Conservation (phyloP, 2,113 vertebrate genomes). For the Epinephelus cyanopodus region DNA sequence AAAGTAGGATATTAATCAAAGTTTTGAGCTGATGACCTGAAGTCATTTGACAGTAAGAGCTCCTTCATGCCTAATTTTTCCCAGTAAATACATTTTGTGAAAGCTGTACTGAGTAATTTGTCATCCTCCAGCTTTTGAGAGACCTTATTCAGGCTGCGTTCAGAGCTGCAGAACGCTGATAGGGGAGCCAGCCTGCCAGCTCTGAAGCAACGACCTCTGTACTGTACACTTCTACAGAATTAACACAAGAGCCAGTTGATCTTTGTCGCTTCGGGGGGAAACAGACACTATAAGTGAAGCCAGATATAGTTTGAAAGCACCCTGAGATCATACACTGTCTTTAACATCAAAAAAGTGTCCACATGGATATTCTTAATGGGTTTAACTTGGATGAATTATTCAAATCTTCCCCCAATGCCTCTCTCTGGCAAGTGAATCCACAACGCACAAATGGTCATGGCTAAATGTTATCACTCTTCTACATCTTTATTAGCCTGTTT, state of each 20-base stretch:
- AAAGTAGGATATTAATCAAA: constrained; percentile 63
- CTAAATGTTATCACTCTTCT: constrained; percentile 55
- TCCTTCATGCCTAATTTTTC: constrained; percentile 12
- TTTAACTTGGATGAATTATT: constrained; percentile 82
- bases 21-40: constrained; percentile 56
- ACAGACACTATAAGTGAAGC: constrained; percentile 67
- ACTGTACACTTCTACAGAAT: constrained; percentile 71
- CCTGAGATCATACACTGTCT: constrained; percentile 80
- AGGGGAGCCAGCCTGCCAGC: constrained; percentile 29
- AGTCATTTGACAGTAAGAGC: constrained; percentile 57
- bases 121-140: constrained; percentile 49
- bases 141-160: constrained; percentile 31
- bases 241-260: constrained; percentile 76
- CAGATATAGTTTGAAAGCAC: constrained; percentile 73
- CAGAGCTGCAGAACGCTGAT: constrained; percentile 43
- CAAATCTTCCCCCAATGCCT: constrained; percentile 66
- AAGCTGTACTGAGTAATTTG: constrained; percentile 51
- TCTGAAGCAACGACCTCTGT: constrained; percentile 41
- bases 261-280: constrained; percentile 83
- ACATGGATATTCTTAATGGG: constrained; percentile 81
- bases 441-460: constrained; percentile 54
- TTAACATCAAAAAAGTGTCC: constrained; percentile 82
- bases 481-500: constrained; percentile 38
- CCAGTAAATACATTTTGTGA: constrained; percentile 32
- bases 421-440: constrained; percentile 59